These are phyloP conservation scores for Furcifer pardalis DNA, from an alignment of 2,797 vertebrate genomes.

Conservation along the genomic window DNA sequence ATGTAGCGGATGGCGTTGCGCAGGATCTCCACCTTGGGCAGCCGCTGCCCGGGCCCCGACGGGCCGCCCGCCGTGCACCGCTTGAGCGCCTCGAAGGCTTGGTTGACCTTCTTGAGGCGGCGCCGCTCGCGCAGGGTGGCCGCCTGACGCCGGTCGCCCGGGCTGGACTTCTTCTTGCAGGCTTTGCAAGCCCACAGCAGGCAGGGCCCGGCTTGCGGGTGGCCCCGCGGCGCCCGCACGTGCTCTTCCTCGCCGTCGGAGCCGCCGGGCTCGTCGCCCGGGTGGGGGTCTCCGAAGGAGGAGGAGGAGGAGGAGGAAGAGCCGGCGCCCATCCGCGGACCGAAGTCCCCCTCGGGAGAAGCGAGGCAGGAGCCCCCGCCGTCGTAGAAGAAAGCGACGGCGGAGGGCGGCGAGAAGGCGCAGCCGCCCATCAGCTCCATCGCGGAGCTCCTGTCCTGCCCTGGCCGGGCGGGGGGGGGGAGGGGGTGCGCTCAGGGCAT, in stretches of 20 bases:
- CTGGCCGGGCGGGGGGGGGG: too few species aligned
- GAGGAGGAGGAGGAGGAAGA: background rate
- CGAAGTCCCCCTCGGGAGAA: constrained; percentile 89
- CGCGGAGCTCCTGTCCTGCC: constrained; percentile 29
- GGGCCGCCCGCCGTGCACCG: constrained; percentile 91
- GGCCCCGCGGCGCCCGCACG: constrained; percentile 85
- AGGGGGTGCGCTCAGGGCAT: background rate
- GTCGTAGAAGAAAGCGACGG: constrained; percentile 82
- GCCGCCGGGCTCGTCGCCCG: constrained; percentile 66
- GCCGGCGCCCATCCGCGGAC: constrained; percentile 62
- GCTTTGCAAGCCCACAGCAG: constrained; percentile 99
- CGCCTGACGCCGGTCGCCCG: constrained; percentile 90
- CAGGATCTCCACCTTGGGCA: constrained; percentile 98
- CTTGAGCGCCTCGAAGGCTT: constrained; percentile 93
- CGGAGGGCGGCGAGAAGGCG: constrained; percentile 88
- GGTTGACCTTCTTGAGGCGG: constrained; percentile 96
- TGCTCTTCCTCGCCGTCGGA: constrained; percentile 94
- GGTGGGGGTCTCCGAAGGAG: background rate
- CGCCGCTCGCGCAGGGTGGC: constrained; percentile 97
- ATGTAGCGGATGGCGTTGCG: constrained; percentile 98
- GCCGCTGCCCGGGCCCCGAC: constrained; percentile 89
- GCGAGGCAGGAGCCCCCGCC: constrained; percentile 86
- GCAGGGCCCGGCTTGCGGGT: constrained; percentile 93
- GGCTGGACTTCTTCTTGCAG: constrained; percentile 94
- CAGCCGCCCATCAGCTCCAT: constrained; percentile 89